These are phyloP conservation scores for Petrosia ficiformis DNA, from an alignment of 37 sponge, comb jelly and placozoan species.

Conservation along the genomic window DNA sequence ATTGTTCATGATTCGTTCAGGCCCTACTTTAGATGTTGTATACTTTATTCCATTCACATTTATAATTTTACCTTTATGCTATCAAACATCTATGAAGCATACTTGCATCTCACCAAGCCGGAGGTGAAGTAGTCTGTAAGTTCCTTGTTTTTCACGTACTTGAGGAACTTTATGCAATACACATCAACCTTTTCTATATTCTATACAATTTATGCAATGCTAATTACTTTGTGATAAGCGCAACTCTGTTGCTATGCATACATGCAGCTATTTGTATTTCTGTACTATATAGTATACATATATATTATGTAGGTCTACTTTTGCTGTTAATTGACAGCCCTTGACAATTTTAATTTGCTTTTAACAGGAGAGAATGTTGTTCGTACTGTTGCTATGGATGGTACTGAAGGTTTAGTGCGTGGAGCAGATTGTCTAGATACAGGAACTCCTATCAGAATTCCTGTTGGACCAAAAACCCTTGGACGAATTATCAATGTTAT, in stretches of 20 bases:
- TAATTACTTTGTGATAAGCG: no score
- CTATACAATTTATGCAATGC: neutral
- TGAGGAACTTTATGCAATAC: no score
- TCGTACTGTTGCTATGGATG: slow-evolving; percentile 99
- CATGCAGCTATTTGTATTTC: no score
- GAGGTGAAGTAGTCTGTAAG: no score
- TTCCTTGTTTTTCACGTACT: no score
- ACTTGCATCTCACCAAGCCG: no score
- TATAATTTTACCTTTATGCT: no score
- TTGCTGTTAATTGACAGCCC: neutral
- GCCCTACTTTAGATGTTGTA: no score
- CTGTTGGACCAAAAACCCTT: slow-evolving; percentile 95
- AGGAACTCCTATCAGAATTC: slow-evolving; percentile 87
- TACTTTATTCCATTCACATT: no score
- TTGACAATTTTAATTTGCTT: neutral
- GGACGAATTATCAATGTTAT: slow-evolving; percentile 99
- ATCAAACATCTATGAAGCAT: no score
- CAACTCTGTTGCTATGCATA: no score
- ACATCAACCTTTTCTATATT: neutral
- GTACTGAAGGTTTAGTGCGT: slow-evolving; percentile 96
- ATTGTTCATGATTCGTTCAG: no score
- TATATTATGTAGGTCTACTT: neutral
- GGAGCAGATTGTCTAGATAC: slow-evolving; percentile 83
- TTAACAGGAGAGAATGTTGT: slow-evolving; percentile 92
- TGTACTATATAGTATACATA: neutral